Base-by-base conservation (phyloP, 2,888 invertebrate genomes). In the Mylabris sibirica region DNA sequence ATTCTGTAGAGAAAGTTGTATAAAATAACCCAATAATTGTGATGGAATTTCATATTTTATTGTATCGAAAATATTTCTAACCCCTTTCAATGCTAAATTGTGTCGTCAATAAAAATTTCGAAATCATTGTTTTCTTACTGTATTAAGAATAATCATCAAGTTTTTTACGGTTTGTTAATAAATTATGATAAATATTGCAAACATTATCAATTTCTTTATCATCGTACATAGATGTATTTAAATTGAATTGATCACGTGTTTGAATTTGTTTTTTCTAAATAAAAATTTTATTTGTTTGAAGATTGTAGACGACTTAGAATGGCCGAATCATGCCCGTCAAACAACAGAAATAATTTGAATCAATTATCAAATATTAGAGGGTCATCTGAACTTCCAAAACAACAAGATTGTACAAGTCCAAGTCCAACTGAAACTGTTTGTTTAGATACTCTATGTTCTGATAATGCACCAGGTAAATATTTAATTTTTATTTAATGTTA, bases 301-400 rank as follows among this genome's bases (percentile, higher is more conserved):
- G 70, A 69, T 65, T 74, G 76, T 73, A 77, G 73, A 74, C 61
- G 66, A 61, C 68, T 67, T 67, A 85, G 84, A 85, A 86, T 86
- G 86, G 86, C 85, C 82, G 84, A 85, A 83, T 81, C 82, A 84
- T 84, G 84, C 81, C 81, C 82, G 67, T 74, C 79, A 68, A 76
- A 78, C 78, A 80, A 82, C 71, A 79, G 74, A 74, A 78, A 74
- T 72, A 77, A 77, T 75, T 77, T 79, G 74, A 75, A 77, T 72
- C 74, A 78, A 68, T 70, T 77, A 63, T 72, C 76, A 71, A 74
- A 79, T 73, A 78, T 80, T 64, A 79, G 74, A 73, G 80, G 80
- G 71, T 78, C 53, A 22, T 53, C 77, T 63, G 82, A 82, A 73
- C 75, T 83, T 75, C 77, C 82, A 61, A 84, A 83, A 79, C 77